A percentile compares a stretch with the other conserved stretches of the same genome.
These are phyloP conservation scores for Polyommatus iphigenia DNA, from an alignment of 2,888 invertebrate species.

Conservation along the genomic window DNA sequence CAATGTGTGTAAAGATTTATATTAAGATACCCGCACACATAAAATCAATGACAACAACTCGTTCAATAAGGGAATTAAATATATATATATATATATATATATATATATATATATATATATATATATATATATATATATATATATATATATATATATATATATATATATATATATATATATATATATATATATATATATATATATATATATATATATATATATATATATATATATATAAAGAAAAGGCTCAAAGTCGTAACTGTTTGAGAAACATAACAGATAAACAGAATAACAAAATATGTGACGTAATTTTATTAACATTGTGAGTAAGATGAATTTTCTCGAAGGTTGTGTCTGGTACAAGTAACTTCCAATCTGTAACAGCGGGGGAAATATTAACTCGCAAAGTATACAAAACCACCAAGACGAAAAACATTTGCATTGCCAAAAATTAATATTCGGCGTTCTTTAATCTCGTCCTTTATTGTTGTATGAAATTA, in stretches of 20 bases:
- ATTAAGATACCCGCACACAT: too few species aligned
- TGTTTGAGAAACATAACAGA: not conserved
- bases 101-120: too few species aligned
- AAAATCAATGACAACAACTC: too few species aligned
- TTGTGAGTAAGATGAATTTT: not conserved
- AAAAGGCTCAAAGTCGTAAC: not conserved
- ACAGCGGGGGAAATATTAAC: not conserved
- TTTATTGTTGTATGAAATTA: constrained; percentile 28
- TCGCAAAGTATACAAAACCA: constrained; percentile 7
- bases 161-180: too few species aligned
- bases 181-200: too few species aligned
- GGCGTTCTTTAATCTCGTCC: constrained; percentile 31
- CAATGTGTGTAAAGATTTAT: too few species aligned
- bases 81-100: too few species aligned
- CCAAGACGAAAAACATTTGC: constrained; percentile 22
- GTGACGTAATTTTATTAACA: not conserved
- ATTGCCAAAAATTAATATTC: constrained; percentile 31
- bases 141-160: too few species aligned
- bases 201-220: too few species aligned
- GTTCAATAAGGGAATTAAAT: too few species aligned
- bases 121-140: too few species aligned
- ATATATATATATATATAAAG: too few species aligned
- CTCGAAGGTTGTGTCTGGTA: not conserved
- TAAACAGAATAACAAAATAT: not conserved
- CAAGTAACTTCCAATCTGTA: not conserved